Conservation (phyloP, 2,888 invertebrate species). For the Agapostemon virescens region DNA sequence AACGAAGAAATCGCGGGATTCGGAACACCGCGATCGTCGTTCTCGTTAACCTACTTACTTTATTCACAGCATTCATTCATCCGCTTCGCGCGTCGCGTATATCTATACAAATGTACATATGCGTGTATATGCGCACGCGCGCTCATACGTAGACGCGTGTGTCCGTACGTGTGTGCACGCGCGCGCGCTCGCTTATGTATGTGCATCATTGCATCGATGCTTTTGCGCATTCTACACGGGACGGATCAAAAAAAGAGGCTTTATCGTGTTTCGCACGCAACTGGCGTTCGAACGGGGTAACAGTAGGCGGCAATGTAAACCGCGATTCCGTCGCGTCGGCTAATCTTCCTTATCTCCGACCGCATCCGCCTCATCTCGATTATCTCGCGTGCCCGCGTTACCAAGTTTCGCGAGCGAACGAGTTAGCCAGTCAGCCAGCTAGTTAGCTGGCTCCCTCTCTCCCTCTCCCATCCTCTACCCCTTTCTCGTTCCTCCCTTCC, state of each 20-base stretch:
- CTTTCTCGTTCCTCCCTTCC: not conserved
- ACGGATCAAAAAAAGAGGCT: conserved; percentile 24
- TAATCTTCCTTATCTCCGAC: conserved; percentile 34
- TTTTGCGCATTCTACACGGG: conserved; percentile 6
- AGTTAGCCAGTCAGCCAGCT: not conserved
- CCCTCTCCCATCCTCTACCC: not conserved
- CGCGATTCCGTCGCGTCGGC: conserved; percentile 11
- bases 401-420: conserved; percentile 8
- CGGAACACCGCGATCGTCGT: conserved; percentile 39
- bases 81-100: conserved; percentile 38
- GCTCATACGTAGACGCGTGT: not conserved
- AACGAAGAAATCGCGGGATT: conserved; percentile 35
- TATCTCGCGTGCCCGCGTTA: conserved; percentile 8
- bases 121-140: not conserved
- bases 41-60: conserved; percentile 63
- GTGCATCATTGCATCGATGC: conserved; percentile 14
- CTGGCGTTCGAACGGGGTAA: conserved; percentile 42
- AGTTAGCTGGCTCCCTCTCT: not conserved
- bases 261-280: conserved; percentile 45
- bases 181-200: conserved; percentile 11
- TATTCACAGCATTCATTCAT: conserved; percentile 54
- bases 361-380: conserved; percentile 5
- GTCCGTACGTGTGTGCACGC: not conserved
- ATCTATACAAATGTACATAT: not conserved
- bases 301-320: not conserved